Evolutionary conservation across 2,797 vertebrate species (phyloP).

Genomic region (Sciurus vulgaris): DNA sequence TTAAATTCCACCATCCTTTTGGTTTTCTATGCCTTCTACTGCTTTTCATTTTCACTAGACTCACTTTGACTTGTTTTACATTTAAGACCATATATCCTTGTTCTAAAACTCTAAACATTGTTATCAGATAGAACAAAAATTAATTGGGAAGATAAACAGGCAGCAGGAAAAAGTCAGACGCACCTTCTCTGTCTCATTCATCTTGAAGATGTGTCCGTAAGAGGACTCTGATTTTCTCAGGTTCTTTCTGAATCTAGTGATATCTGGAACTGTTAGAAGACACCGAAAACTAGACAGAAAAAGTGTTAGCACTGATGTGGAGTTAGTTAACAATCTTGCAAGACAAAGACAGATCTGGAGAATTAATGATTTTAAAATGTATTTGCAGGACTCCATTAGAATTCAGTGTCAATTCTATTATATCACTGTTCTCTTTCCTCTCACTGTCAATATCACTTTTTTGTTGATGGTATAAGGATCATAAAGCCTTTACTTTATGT

Average conservation of each 20-base stretch:
- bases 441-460: not conserved
- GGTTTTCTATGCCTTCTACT: not conserved
- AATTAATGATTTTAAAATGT: constrained; percentile 42
- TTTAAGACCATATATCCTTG: not conserved
- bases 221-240: not conserved
- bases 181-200: not conserved
- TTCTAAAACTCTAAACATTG: constrained; percentile 9
- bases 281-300: not conserved
- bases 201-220: not conserved
- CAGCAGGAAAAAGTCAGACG: not conserved
- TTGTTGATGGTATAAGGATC: not conserved
- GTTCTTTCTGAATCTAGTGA: not conserved
- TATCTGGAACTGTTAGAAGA: not conserved
- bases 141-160: not conserved
- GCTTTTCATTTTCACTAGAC: not conserved
- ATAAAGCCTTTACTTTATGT: not conserved
- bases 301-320: not conserved
- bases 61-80: not conserved
- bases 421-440: not conserved
- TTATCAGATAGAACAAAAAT: not conserved
- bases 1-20: not conserved
- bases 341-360: not conserved
- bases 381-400: not conserved
- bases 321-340: not conserved
- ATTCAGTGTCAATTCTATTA: not conserved